phyloP scores from a whole-genome alignment of 2,113 vertebrate species.

The Sphaerodactylus townsendi region DNA sequence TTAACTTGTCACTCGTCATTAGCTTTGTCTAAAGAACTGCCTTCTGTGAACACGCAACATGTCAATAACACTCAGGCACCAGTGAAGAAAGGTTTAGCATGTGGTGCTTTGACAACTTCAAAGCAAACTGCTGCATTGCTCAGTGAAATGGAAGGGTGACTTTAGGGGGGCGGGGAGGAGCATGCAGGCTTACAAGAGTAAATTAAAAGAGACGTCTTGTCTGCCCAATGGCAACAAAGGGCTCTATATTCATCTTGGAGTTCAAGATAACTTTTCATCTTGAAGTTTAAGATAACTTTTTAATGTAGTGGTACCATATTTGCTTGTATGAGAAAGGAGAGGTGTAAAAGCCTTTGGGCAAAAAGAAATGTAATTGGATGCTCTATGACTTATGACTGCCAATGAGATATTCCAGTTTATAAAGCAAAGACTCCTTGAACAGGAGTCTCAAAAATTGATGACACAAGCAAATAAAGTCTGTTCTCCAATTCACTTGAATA shows the following conservation, averaged over 20 bases:
- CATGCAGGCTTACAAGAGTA: neutral
- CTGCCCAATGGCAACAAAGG: neutral
- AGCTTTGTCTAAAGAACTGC: slow-evolving; percentile 59
- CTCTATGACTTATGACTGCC: no score
- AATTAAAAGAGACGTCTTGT: neutral
- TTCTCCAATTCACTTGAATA: no score
- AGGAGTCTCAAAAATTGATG: no score
- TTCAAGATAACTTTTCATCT: no score
- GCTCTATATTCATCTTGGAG: no score
- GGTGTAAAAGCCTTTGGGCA: neutral
- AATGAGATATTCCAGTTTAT: no score
- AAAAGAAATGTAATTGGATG: neutral
- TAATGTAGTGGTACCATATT: neutral
- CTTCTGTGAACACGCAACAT: slow-evolving; percentile 46
- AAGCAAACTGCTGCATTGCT: slow-evolving; percentile 57
- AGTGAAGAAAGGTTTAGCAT: slow-evolving; percentile 48
- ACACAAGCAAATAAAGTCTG: no score
- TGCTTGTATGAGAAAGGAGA: slow-evolving; percentile 9
- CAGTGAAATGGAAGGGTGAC: slow-evolving; percentile 28
- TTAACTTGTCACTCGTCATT: slow-evolving; percentile 68
- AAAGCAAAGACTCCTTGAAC: no score
- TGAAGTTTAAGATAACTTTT: neutral
- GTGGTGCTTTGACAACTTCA: slow-evolving; percentile 52
- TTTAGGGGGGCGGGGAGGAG: slow-evolving; percentile 31
- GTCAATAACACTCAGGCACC: slow-evolving; percentile 50